Conservation (phyloP, 2,113 vertebrate species). For the Pleuronectes platessa region DNA sequence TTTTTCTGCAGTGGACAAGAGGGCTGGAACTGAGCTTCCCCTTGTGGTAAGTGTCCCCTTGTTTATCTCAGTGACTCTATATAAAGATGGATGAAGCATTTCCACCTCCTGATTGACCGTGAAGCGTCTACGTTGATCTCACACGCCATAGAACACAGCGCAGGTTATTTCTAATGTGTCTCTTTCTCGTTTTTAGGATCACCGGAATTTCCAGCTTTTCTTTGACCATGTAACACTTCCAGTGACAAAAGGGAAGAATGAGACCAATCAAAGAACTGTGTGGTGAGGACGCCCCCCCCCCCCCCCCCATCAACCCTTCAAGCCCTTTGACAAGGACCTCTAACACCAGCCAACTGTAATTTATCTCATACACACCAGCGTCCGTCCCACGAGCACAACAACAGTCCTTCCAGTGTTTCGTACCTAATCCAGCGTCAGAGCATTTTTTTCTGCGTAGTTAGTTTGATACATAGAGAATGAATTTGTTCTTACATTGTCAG, state of each 20-base stretch:
- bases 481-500: conserved; percentile 42
- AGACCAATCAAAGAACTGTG: conserved; percentile 26
- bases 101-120: not conserved
- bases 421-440: conserved; percentile 15
- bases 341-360: conserved; percentile 52
- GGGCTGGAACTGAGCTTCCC: conserved; percentile 84
- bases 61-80: not conserved
- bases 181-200: conserved; percentile 34
- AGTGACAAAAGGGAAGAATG: conserved; percentile 45
- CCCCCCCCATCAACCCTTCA: conserved; percentile 4
- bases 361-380: conserved; percentile 2
- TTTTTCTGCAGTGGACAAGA: conserved; percentile 80
- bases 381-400: conserved; percentile 4
- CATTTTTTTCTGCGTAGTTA: conserved; percentile 33
- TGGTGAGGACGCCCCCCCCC: conserved; percentile 10
- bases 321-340: conserved; percentile 47
- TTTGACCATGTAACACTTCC: conserved; percentile 16
- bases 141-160: not conserved
- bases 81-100: not conserved
- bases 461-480: conserved; percentile 40
- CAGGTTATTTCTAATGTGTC: not conserved
- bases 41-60: conserved; percentile 56
- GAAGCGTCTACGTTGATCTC: no score
- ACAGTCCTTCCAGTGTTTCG: conserved; percentile 27
- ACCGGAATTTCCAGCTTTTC: conserved; percentile 6